Percentiles rank a stretch among this genome's conserved stretches.
These are phyloP conservation scores for Eupithecia inturbata DNA, from an alignment of 2,888 invertebrate species.

Conservation along the genomic window DNA sequence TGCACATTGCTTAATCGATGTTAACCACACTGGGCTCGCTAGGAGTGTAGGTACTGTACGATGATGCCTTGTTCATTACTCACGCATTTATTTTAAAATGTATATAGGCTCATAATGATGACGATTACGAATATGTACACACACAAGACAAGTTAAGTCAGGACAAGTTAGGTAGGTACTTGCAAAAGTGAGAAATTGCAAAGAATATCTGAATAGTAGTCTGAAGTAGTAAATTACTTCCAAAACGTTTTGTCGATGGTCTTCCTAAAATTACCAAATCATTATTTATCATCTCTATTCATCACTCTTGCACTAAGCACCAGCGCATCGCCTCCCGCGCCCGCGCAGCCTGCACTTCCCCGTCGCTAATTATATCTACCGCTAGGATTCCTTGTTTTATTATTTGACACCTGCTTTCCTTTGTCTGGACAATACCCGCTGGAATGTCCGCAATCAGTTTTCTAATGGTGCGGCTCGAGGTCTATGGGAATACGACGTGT, in stretches of 20 bases:
- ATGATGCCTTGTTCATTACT: too few relatives aligned
- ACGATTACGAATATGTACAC: too few relatives aligned
- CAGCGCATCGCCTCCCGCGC: neutral
- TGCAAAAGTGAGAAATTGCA: too few relatives aligned
- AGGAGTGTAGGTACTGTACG: too few relatives aligned
- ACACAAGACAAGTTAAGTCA: too few relatives aligned
- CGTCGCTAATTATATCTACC: conserved; percentile 24
- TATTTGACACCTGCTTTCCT: conserved; percentile 25
- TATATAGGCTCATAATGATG: too few relatives aligned
- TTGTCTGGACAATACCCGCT: conserved; percentile 20
- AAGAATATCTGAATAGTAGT: too few relatives aligned
- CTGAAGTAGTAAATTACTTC: neutral
- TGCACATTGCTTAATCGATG: too few relatives aligned
- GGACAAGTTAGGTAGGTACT: too few relatives aligned
- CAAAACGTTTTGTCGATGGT: neutral
- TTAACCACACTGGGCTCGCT: too few relatives aligned
- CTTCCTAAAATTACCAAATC: neutral
- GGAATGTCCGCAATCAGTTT: conserved; percentile 26
- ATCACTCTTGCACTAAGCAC: neutral
- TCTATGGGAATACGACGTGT: neutral
- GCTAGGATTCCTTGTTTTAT: conserved; percentile 29
- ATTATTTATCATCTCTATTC: neutral
- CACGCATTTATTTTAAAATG: too few relatives aligned
- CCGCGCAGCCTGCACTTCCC: conserved; percentile 7
- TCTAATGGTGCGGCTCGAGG: conserved; percentile 4